Base-by-base conservation (phyloP, 1,140 invertebrate genomes). In the Caerostris darwini region DNA sequence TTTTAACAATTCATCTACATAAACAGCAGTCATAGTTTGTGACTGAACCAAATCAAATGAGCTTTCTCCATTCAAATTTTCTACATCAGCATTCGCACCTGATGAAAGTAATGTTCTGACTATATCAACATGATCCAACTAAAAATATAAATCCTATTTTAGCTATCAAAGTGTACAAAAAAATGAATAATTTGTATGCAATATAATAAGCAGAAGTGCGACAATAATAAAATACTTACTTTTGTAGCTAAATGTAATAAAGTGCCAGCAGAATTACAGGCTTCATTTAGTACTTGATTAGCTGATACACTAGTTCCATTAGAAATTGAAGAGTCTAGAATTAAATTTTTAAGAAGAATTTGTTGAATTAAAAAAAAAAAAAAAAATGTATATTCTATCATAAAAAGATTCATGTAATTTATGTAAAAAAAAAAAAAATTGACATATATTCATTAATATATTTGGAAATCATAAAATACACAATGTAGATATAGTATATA, bases 221-320 rank as follows among this genome's bases (percentile, higher is more conserved):
- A 17, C 50, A 7, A 88, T 6, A 88, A 91, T 50, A 86, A 57
- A 86, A 85, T 77, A 59, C 85, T 95, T 96, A 97, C 97, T 96
- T 97, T 97, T 54, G 97, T 96, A 83, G 97, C 97, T 94, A 97
- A 96, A 94, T 97, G 97, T 59, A 97, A 96, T 94, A 97, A 96
- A 58, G 97, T 97, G n/a, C 97, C 97, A 95, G 97, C 96, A 86
- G 97, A 96, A 90, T 96, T 95, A 59, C 97, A 94, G 61, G 96
- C 96, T 94, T 96, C 96, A 95, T 96, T 96, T 59, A 97, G 94
- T 94, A 97, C 96, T 95, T 96, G 96, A n/a, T 96, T 96, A 67
- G 59, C 61, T 56, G 95, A 94, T 71, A 95, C 93, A 95, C 71
- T 94, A 77, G 90, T 81, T 34, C 93, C 95, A 61, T 95, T 94